Base-by-base conservation (phyloP, 1,140 invertebrate species). In the Drosophila rhopaloa region DNA sequence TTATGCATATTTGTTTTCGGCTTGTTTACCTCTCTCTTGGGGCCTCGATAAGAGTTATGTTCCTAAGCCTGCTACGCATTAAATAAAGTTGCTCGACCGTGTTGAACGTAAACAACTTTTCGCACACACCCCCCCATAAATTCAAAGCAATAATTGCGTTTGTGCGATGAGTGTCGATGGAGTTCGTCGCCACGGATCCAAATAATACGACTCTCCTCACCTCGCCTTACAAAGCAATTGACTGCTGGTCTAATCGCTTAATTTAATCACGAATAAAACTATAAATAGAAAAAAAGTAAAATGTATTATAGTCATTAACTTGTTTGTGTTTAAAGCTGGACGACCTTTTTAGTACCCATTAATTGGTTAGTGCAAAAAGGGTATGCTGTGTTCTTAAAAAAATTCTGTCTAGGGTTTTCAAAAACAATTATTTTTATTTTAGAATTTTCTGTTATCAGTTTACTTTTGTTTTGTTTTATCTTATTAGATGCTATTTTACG, bases 251-350 rank as follows among this genome's bases (percentile, higher is more conserved):
- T 75, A 72, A 75, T 85, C 72, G 56, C 58, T 73, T 10, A 41
- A 55, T 66, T 76, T 56, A 79, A 79, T 79, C 59, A 43, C 37
- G 48, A 57, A 70, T 53, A 65, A 53, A 65, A 66, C 73, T 79
- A 79, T 63, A 86, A 88, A 88, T 86, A 79, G 71, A 65, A 82
- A 75, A 65, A 80, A 62, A 75, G 44, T 62, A 75, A 61, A 76
- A 48, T 46, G 57, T 56, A 76, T 72, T 59, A 79, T 76, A 50
- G 50, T 72, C 76, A 66, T 83, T 66, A 88, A 79, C 74, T 70
- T 82, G 76, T 88, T 88, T 88, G 54, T 37, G 61, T 50, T 62
- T 40, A 54, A 11, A 75, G 50, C 76, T 65, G 46, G 48, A 7
- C 68, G 82, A 68, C 79, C 75, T 67, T 68, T 76, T 78, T 60